phyloP scores from a whole-genome alignment of 64 coral and sea anemone genomes.

The Actinia tenebrosa region DNA sequence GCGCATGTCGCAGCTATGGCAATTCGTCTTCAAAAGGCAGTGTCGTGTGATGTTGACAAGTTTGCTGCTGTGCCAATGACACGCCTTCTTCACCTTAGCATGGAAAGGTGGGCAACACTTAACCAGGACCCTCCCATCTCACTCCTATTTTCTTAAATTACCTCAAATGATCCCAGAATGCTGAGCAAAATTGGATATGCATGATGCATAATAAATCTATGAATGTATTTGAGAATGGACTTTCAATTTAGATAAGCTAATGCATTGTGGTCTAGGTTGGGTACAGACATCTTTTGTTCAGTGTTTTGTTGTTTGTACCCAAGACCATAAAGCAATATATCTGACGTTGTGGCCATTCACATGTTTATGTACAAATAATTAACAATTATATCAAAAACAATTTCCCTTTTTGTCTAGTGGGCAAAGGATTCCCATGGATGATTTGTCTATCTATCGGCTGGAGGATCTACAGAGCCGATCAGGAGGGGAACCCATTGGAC shows the following conservation, averaged over 20 bases:
- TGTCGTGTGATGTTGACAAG: conserved; percentile 50
- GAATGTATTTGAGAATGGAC: too few species aligned
- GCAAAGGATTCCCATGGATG: conserved; percentile 48
- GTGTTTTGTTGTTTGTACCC: background rate
- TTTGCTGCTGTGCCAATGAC: conserved; percentile 59
- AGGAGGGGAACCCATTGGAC: conserved; percentile 44
- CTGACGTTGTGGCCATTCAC: too few species aligned
- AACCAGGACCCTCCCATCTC: too few species aligned
- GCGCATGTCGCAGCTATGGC: conserved; percentile 70
- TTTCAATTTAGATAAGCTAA: too few species aligned
- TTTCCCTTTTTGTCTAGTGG: background rate
- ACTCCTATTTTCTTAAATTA: background rate
- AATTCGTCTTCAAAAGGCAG: conserved; percentile 48
- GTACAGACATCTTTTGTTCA: too few species aligned
- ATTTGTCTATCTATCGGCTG: conserved; percentile 79
- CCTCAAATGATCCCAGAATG: background rate
- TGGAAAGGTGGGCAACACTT: conserved; percentile 34
- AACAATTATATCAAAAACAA: too few species aligned
- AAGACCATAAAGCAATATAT: too few species aligned
- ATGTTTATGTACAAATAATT: too few species aligned
- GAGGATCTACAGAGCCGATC: conserved; percentile 35
- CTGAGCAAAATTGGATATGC: background rate
- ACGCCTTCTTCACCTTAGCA: conserved; percentile 40
- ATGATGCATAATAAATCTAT: too few species aligned
- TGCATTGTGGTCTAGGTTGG: background rate